phyloP scores from a whole-genome alignment of 2,888 invertebrate species.

The Entomobrya proxima region DNA sequence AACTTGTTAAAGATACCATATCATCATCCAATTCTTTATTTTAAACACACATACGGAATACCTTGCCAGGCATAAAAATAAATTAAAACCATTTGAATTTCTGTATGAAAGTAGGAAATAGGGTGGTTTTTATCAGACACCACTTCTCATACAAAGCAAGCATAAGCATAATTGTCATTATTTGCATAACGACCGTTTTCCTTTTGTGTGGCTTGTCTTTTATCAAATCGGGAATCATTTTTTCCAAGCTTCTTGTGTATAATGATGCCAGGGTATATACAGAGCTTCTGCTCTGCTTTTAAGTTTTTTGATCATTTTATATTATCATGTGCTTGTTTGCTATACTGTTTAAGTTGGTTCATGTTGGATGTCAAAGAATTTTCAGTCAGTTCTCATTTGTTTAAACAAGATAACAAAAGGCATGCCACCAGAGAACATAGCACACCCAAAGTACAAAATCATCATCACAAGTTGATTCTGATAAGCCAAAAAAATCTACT shows the following conservation, averaged over 20 bases:
- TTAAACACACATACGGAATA: no score
- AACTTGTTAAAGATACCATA: no score
- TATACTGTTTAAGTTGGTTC: neutral
- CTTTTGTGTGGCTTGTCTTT: no score
- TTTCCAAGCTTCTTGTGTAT: no score
- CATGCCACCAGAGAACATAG: neutral
- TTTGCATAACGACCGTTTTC: neutral
- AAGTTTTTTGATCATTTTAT: no score
- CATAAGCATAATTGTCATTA: neutral
- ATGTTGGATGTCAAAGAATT: neutral
- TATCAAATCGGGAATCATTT: no score
- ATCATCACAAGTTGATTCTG: no score
- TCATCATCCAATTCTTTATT: no score
- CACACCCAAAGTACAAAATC: neutral
- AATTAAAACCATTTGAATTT: neutral
- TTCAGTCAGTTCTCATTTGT: neutral
- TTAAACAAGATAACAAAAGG: constrained; percentile 31
- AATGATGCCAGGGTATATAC: no score
- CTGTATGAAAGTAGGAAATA: neutral
- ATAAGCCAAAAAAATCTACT: no score
- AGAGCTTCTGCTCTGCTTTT: no score
- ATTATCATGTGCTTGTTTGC: neutral
- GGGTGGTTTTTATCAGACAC: neutral
- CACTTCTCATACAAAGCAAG: neutral
- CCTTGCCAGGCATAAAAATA: no score